Evolutionary conservation across 2,113 vertebrate genomes (phyloP), one percentile per base, ranked within the genome.

Genomic region (Spilogale gracilis): DNA sequence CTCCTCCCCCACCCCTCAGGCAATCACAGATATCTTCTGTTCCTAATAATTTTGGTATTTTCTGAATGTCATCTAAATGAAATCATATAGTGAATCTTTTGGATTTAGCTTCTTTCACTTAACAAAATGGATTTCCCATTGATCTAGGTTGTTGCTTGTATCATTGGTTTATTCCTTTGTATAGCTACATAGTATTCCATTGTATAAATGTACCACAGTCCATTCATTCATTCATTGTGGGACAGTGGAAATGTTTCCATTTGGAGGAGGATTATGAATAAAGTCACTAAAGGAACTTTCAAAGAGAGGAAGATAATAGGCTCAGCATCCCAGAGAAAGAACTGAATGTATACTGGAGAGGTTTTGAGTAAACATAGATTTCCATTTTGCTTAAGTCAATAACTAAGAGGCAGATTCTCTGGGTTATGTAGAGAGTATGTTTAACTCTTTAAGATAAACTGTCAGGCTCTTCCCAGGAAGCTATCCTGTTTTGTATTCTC

Each of bases 21-120:
- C 60, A 56, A 91, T 58, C 25, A n/a, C 27, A 76, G 52, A 27
- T 54, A 0, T 76, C 79, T 96, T 92, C 60, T 94, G 7, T 87
- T 95, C 13, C 30, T 89, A 65, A 30, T 87, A 73, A 80, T 84
- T 84, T 76, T 91, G 2, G 50, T 25, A 65, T 85, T 95, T 79
- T 67, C 54, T 1, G 1, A 93, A 81, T 91, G 60, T 61, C 63
- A 9, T 69, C 13, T 91, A 30, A 91, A n/a, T 78, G 48, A 23
- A 54, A 50, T 89, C 18, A 78, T 56, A 5, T 10, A 27, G 9
- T 60, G 20, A 65, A 48, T 12, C 30, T 93, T 76, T 20, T 48
- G 30, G 56, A 30, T 88, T 78, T 58, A 91, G 78, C 43, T 60
- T 81, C 18, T 82, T 84, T 89, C 20, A 30, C 12, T 90, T 17